phyloP scores from a whole-genome alignment of 2,113 vertebrate species.

The Strix aluco region DNA sequence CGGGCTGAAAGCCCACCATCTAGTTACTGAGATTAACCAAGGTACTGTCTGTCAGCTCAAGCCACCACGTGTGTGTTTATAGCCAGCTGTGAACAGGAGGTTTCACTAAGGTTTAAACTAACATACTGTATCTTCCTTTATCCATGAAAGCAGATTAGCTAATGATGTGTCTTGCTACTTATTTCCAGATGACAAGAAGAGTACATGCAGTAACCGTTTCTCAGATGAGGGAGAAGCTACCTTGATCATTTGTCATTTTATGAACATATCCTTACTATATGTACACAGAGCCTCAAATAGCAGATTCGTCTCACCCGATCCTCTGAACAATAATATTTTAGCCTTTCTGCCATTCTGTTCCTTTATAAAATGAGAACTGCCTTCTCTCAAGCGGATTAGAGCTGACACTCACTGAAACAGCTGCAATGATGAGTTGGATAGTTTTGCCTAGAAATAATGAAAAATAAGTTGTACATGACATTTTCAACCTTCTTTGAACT shows the following conservation, averaged over 20 bases:
- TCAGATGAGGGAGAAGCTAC: background rate
- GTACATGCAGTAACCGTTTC: background rate
- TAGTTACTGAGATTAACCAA: background rate
- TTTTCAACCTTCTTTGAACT: slow-evolving; percentile 12
- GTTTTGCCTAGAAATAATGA: background rate
- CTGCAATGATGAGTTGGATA: background rate
- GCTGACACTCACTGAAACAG: background rate
- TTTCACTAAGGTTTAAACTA: background rate
- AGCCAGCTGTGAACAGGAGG: background rate
- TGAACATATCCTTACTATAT: background rate
- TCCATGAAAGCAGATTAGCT: background rate
- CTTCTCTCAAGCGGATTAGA: background rate
- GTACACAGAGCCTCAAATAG: background rate
- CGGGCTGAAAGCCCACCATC: background rate
- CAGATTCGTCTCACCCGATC: background rate
- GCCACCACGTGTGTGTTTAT: accelerated
- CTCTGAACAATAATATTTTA: background rate
- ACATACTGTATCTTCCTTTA: background rate
- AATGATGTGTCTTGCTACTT: background rate
- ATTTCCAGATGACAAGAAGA: background rate
- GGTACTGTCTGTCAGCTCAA: background rate
- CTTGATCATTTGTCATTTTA: background rate
- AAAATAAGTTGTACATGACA: background rate
- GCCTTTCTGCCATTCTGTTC: background rate
- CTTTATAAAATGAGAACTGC: background rate